A percentile compares a stretch with the other conserved stretches of the same genome.
Evolutionary conservation across 1,140 invertebrate species (phyloP).

Genomic region (Rhizoglyphus robini): DNA sequence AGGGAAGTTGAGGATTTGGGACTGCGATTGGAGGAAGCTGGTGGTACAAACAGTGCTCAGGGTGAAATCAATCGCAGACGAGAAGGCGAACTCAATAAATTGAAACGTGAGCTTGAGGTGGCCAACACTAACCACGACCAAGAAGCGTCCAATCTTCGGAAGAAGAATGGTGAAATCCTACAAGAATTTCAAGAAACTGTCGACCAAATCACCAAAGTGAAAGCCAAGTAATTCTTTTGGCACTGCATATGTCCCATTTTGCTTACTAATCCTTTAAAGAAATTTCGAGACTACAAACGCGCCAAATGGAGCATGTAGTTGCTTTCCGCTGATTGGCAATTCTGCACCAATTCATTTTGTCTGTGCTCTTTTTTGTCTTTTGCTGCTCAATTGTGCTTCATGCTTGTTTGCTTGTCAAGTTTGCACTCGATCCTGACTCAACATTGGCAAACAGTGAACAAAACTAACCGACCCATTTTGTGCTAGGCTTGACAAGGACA

Average conservation of each 20-base stretch:
- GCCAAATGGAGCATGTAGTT: background rate
- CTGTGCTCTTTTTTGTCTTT: too few relatives aligned
- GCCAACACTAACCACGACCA: constrained; percentile 95
- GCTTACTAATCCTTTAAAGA: background rate
- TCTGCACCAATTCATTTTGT: too few relatives aligned
- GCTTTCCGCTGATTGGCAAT: too few relatives aligned
- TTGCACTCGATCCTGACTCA: background rate
- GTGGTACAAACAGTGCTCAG: constrained; percentile 85
- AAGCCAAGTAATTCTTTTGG: constrained; percentile 75
- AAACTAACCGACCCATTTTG: too few relatives aligned
- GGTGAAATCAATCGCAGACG: constrained; percentile 99
- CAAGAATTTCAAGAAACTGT: constrained; percentile 97
- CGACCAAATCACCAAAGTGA: constrained; percentile 96
- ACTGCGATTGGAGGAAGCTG: constrained; percentile 93
- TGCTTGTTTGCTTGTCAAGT: background rate
- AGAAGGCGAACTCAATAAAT: constrained; percentile 92
- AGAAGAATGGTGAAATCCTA: constrained; percentile 98
- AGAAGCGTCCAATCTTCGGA: constrained; percentile 80
- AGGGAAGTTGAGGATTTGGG: constrained; percentile 92
- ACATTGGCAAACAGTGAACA: background rate
- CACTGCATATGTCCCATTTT: too few relatives aligned
- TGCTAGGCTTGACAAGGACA: constrained; percentile 79
- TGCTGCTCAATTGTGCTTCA: too few relatives aligned
- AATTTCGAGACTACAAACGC: too few relatives aligned
- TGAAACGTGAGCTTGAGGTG: constrained; percentile 94